These are phyloP conservation scores for Malurus leucopterus DNA, from an alignment of 2,797 vertebrate genomes.

Conservation along the genomic window DNA sequence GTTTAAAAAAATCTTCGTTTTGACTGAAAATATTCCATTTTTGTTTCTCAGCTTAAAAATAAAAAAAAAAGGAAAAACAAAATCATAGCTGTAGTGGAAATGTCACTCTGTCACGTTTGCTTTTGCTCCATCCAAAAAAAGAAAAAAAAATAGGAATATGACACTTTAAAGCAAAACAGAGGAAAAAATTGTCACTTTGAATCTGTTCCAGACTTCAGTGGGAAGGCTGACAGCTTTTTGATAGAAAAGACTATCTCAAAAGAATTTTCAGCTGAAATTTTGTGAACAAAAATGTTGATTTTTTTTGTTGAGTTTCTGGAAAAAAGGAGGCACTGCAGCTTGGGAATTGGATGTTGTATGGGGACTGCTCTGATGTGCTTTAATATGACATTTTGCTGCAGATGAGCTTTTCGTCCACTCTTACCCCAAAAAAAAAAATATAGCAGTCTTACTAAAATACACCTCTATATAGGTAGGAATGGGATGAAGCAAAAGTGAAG, in stretches of 20 bases:
- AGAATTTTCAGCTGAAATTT: slow-evolving; percentile 22
- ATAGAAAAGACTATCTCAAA: slow-evolving; percentile 16
- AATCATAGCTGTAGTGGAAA: slow-evolving; percentile 25
- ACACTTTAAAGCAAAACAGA: slow-evolving; percentile 30
- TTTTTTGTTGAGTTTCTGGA: not conserved
- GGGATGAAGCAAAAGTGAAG: not conserved
- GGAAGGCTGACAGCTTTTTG: slow-evolving; percentile 42
- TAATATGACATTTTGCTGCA: not conserved
- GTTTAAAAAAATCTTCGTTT: not conserved
- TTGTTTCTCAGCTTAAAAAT: not conserved
- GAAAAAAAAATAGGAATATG: not conserved
- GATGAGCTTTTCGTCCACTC: not conserved
- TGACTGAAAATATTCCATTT: slow-evolving; percentile 21
- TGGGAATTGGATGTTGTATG: not conserved
- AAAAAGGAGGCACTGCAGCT: not conserved
- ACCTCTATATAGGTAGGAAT: not conserved
- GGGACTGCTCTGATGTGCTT: not conserved
- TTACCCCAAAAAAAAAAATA: not conserved
- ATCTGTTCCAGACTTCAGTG: slow-evolving; percentile 25
- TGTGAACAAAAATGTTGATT: not conserved
- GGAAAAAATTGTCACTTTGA: slow-evolving; percentile 17
- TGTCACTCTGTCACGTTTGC: not conserved
- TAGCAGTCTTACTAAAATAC: not conserved
- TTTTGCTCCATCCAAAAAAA: not conserved
- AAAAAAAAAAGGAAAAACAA: not conserved